Conservation (phyloP, 2,113 vertebrate genomes). For the Thermophis baileyi region DNA sequence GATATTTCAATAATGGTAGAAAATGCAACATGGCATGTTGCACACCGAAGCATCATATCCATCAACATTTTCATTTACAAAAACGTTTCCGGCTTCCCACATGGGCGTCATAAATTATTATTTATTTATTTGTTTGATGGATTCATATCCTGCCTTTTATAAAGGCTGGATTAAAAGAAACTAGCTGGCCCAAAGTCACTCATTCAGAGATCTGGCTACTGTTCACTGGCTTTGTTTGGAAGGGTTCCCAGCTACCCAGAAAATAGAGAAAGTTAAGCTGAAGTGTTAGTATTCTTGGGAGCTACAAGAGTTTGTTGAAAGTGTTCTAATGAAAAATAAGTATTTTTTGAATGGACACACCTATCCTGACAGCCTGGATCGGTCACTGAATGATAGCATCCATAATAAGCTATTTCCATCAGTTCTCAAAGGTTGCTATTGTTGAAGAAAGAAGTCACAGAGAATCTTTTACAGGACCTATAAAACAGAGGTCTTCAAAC, state of each 20-base stretch:
- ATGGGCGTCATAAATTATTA: neutral
- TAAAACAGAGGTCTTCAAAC: too few relatives aligned
- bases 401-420: neutral
- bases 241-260: neutral
- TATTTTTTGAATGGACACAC: neutral
- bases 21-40: neutral
- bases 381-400: neutral
- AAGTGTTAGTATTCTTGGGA: neutral
- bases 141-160: neutral
- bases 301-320: neutral
- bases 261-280: neutral
- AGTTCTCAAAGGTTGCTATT: neutral
- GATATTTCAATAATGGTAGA: neutral
- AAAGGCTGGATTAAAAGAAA: neutral
- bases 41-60: neutral
- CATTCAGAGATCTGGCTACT: neutral
- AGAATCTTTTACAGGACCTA: neutral
- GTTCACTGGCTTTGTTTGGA: neutral
- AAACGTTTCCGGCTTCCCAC: neutral
- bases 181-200: neutral
- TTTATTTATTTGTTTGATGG: neutral
- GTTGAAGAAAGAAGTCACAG: neutral
- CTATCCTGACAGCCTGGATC: neutral
- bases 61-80: neutral
- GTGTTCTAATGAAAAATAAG: neutral